Base-by-base conservation (phyloP, 30 jellyfish, hydroid and myxozoan species). In the Phacellophora camtschatica region DNA sequence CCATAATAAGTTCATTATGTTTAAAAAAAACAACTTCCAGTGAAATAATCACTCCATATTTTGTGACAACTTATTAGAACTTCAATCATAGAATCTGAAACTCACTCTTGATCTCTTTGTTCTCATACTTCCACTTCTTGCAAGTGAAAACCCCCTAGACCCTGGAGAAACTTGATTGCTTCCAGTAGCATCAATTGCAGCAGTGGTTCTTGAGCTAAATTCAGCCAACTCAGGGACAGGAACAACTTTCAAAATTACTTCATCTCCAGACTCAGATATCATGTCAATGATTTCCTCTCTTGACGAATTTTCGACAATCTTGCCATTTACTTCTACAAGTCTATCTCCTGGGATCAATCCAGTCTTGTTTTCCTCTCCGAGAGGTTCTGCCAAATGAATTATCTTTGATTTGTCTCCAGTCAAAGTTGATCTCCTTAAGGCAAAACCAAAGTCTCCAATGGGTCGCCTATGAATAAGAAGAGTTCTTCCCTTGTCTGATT, bases 331-430 rank as follows among this genome's bases (percentile, higher is more conserved):
- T 67, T 89, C 96, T 2, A 93, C 83, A 4, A 93, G 87, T 16
- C 95, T 74, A 61, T 93, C 99, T 0, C 99, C 99, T 15, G 98
- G 98, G 42, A 90, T 69, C 34, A 90, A 65, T 9, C 98, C 98
- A 12, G 89, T 63, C 32, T 50, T 22, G 25, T 71, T 49, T 15
- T 83, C 83, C 12, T 75, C 94, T 4, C 88, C 95, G 12, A 84
- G 55, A 18, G 98, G 96, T 65, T 90, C 98, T 16, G 84, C 87
- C 33, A 84, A 39, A 59, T 90, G 96, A 15, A 90, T 43, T 1
- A 50, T 42, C 22, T 65, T 71, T 15, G 95, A 13, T 54, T 49
- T 76, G 41, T 69, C 95, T 5, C 80, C 88, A 18, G 57, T 50
- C 35, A 63, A 22, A n/a, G 90, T 70, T 35, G 96, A 90, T 35